Evolutionary conservation across 1,140 invertebrate genomes (phyloP), one percentile per base, ranked within the genome.

Genomic region (Trachymyrmex cornetzi): DNA sequence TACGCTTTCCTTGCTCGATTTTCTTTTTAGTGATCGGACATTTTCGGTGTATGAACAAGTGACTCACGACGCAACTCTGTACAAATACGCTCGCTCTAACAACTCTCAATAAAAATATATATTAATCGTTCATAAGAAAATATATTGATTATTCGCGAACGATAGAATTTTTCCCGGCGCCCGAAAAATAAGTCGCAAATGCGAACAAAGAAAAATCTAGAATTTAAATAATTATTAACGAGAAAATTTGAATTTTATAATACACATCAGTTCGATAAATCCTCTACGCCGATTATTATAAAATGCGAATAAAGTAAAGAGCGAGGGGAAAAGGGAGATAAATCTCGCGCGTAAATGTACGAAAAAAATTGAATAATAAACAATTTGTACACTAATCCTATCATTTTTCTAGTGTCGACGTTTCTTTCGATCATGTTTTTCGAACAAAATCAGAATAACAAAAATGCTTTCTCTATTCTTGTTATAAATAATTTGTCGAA

Each of bases 61-160:
- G 38, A 79, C 75, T 66, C n/a, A 63, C 24, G 34, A 55, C 34
- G 53, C 14, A 50, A 86, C 38, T 82, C 63, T 85, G 69, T 90
- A 90, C 71, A 90, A 67, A 64, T 27, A 63, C 30, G 57, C 72
- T 72, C 64, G 69, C 27, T 81, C 30, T 77, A 80, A 79, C 22
- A 87, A 85, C 7, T 77, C 38, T 84, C 59, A 57, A 71, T 88
- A 90, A 80, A 90, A 86, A 88, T 77, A 79, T 64, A 57, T 69
- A 53, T 61, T 34, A 80, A 69, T 72, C 3, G n/a, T 50, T 38
- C 2, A 84, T 69, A 44, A 80, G 61, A 69, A 77, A 90, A 90
- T 79, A 63, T 87, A 85, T 74, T 9, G 50, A 57, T 69, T 24
- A 75, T 84, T 84, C 24, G 22, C 27, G 44, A 16, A 50, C 50